phyloP scores from a whole-genome alignment of 2,888 invertebrate genomes.

The Trypoxylon attenuatum region DNA sequence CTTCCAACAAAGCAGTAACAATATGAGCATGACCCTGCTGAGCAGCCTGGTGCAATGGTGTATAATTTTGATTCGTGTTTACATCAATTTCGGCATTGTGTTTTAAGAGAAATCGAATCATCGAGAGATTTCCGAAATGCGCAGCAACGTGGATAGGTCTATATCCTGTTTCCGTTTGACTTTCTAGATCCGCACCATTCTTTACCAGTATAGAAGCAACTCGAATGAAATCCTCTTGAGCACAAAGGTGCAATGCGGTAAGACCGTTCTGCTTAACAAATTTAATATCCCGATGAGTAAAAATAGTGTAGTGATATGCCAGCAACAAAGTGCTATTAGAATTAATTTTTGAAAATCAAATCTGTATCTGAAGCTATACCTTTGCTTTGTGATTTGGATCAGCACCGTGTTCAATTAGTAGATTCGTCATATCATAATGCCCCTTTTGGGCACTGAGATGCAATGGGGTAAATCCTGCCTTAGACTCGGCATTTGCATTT shows the following conservation, averaged over 20 bases:
- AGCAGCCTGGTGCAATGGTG: conserved; percentile 97
- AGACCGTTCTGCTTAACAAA: conserved; percentile 83
- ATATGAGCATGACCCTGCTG: conserved; percentile 98
- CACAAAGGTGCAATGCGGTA: conserved; percentile 95
- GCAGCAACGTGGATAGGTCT: conserved; percentile 97
- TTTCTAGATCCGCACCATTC: conserved; percentile 84
- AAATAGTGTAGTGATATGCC: too few relatives aligned
- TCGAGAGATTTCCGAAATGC: conserved; percentile 95
- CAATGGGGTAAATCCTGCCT: conserved; percentile 95
- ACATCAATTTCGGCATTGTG: conserved; percentile 92
- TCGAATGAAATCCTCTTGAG: conserved; percentile 93
- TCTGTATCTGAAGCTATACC: conserved; percentile 28
- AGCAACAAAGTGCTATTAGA: too few relatives aligned
- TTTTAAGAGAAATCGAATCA: conserved; percentile 92
- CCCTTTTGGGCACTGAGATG: conserved; percentile 97
- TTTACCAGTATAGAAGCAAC: conserved; percentile 89
- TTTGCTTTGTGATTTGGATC: conserved; percentile 90
- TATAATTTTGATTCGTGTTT: conserved; percentile 83
- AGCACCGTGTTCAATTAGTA: conserved; percentile 93
- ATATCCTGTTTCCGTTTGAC: conserved; percentile 90
- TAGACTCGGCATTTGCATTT: conserved; percentile 93
- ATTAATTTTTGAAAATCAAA: background rate
- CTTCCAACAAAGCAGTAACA: conserved; percentile 92
- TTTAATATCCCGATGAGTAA: background rate
- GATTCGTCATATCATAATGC: conserved; percentile 94